These are phyloP conservation scores for Saxidomus purpurata DNA, from an alignment of 1,140 invertebrate genomes.

Conservation along the genomic window DNA sequence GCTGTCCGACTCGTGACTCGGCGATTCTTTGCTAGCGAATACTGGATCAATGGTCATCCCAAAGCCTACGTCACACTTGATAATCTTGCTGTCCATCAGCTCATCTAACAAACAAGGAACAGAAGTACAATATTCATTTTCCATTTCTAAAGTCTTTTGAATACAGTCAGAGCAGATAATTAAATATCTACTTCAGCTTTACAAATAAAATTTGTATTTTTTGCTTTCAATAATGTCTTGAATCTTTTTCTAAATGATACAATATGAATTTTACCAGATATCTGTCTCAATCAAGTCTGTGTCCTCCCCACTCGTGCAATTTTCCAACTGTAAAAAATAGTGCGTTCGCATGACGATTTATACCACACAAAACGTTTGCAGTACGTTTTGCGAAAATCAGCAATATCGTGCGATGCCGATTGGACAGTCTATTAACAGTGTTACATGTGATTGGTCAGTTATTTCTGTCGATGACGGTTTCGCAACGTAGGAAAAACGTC, in stretches of 20 bases:
- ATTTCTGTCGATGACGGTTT: not conserved
- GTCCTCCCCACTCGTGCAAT: not conserved
- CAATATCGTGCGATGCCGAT: not conserved
- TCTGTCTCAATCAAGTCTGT: not conserved
- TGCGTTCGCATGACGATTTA: not conserved
- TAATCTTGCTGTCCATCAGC: constrained; percentile 67
- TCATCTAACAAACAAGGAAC: constrained; percentile 76
- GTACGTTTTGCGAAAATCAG: not conserved
- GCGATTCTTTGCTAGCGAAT: constrained; percentile 71
- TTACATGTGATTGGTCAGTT: constrained; percentile 21
- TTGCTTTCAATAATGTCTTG: not conserved
- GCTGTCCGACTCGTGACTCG: constrained; percentile 82
- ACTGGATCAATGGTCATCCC: constrained; percentile 34
- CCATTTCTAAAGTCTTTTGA: constrained; percentile 51
- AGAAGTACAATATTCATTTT: constrained; percentile 49
- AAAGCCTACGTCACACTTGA: constrained; percentile 67
- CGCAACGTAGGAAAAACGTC: not conserved
- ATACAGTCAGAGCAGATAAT: too few species aligned
- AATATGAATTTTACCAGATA: not conserved
- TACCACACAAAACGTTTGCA: not conserved
- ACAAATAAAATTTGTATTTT: not conserved
- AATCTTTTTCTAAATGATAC: not conserved
- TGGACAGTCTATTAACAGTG: not conserved
- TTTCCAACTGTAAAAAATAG: constrained; percentile 19
- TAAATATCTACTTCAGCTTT: too few species aligned